phyloP scores from a whole-genome alignment of 2,797 vertebrate species.

The Somateria mollissima region DNA sequence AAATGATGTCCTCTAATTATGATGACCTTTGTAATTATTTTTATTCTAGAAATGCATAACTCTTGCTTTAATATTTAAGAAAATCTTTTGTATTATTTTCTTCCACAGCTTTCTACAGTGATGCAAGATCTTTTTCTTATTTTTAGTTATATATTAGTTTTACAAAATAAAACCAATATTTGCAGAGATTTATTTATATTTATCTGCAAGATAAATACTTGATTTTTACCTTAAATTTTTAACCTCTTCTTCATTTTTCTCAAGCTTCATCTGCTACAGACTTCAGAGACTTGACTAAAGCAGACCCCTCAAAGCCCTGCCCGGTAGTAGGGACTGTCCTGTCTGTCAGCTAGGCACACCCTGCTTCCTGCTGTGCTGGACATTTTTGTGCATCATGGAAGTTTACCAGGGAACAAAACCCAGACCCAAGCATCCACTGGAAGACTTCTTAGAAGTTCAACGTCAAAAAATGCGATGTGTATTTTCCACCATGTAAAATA shows the following conservation, averaged over 20 bases:
- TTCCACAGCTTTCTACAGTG: background rate
- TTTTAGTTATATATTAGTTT: background rate
- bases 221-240: background rate
- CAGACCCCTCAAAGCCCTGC: background rate
- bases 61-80: background rate
- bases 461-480: accelerated
- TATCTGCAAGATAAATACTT: background rate
- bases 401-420: background rate
- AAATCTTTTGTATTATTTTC: background rate
- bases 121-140: background rate
- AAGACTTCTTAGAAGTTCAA: background rate
- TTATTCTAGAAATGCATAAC: background rate
- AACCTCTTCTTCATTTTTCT: background rate
- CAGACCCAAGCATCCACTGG: background rate
- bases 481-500: background rate
- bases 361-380: accelerated
- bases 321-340: background rate
- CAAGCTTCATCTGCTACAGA: background rate
- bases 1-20: background rate
- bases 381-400: background rate
- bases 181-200: background rate
- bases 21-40: background rate
- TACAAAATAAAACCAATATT: background rate
- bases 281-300: background rate
- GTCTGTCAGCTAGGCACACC: background rate